Conservation (phyloP, 2,888 invertebrate genomes). For the Eutolmus rufibarbis region DNA sequence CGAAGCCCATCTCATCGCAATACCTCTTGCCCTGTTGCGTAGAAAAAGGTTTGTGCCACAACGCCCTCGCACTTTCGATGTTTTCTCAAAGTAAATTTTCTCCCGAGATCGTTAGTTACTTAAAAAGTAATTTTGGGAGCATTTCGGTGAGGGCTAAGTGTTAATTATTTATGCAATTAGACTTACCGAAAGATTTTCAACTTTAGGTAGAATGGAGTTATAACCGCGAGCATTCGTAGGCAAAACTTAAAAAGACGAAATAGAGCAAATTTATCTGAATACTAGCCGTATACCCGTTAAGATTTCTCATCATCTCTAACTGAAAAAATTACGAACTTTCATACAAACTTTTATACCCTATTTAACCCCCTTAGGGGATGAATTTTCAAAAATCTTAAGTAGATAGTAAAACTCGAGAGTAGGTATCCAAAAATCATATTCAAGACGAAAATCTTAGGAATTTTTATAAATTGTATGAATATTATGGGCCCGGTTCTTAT, state of each 20-base stretch:
- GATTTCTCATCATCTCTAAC: too few relatives aligned
- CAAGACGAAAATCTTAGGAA: too few relatives aligned
- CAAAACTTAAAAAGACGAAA: background rate
- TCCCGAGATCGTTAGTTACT: conserved; percentile 51
- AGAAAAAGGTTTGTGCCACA: background rate
- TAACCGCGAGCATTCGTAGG: background rate
- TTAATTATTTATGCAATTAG: conserved; percentile 52
- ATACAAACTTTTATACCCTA: too few relatives aligned
- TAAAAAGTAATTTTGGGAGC: conserved; percentile 53
- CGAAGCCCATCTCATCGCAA: conserved; percentile 13
- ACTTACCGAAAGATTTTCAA: background rate
- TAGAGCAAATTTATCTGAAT: background rate
- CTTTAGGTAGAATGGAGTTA: background rate
- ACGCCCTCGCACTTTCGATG: background rate
- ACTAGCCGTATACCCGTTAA: too few relatives aligned
- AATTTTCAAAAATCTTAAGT: too few relatives aligned
- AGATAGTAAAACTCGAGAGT: too few relatives aligned
- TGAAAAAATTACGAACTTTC: too few relatives aligned
- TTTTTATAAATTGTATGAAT: too few relatives aligned
- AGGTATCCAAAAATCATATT: too few relatives aligned
- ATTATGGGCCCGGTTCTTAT: too few relatives aligned
- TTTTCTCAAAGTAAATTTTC: background rate
- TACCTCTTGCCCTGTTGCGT: conserved; percentile 44
- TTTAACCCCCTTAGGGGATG: too few relatives aligned
- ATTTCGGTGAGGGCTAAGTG: conserved; percentile 51